Evolutionary conservation across 2,888 invertebrate species (phyloP).

Genomic region (Cryptocephalus moraei): DNA sequence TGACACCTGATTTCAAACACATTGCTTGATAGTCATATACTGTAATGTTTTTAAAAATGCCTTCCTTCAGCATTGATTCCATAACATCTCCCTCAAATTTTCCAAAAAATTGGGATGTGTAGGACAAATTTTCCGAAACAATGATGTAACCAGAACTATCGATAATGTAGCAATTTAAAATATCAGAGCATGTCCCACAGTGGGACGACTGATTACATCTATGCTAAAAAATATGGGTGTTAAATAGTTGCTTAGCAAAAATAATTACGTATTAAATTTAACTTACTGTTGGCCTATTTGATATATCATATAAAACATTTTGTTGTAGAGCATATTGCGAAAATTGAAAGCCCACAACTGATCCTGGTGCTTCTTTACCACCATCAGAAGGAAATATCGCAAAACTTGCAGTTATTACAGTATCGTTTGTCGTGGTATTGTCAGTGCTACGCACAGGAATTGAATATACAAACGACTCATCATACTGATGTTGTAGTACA

Average conservation of each 20-base stretch:
- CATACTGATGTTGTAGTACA: constrained; percentile 71
- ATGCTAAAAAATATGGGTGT: constrained; percentile 11
- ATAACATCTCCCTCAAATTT: constrained; percentile 68
- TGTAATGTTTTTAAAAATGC: constrained; percentile 63
- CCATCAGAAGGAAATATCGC: constrained; percentile 75
- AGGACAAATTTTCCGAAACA: constrained; percentile 49
- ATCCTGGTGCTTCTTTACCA: constrained; percentile 69
- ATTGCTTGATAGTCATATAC: constrained; percentile 81
- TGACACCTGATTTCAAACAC: constrained; percentile 37
- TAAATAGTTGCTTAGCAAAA: not conserved
- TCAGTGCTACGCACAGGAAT: constrained; percentile 48
- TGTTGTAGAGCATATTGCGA: constrained; percentile 59
- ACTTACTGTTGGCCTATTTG: constrained; percentile 42
- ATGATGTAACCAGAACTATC: constrained; percentile 88
- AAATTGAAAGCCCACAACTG: constrained; percentile 82
- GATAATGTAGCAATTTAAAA: constrained; percentile 75
- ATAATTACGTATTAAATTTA: not conserved
- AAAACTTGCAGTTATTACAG: constrained; percentile 69
- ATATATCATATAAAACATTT: constrained; percentile 56
- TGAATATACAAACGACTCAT: constrained; percentile 69
- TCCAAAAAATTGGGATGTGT: constrained; percentile 81
- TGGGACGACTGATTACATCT: constrained; percentile 36
- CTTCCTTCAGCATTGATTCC: constrained; percentile 59
- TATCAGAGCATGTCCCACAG: constrained; percentile 47
- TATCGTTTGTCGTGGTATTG: constrained; percentile 37